Percentiles rank a stretch among this genome's conserved stretches.
Conservation (phyloP, 2,888 invertebrate genomes). For the Baccha elongata region DNA sequence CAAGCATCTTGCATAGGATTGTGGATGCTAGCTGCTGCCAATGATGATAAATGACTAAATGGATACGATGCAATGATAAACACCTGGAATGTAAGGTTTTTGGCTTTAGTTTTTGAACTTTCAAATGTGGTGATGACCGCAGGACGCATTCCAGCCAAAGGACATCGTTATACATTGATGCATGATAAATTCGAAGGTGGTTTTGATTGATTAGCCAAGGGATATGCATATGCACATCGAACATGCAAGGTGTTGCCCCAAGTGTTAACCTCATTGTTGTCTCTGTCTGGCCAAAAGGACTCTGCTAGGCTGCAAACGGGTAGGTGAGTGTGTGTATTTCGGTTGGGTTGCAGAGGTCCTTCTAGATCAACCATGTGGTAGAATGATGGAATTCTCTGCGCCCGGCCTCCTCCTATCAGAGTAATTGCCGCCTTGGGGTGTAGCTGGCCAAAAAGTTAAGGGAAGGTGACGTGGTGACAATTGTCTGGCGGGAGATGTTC, state of each 20-base stretch:
- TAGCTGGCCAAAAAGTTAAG: constrained; percentile 76
- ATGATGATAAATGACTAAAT: constrained; percentile 50
- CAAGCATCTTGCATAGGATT: constrained; percentile 14
- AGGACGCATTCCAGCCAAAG: constrained; percentile 29
- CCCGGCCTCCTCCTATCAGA: constrained; percentile 75
- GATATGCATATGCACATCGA: neutral
- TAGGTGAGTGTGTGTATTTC: constrained; percentile 6
- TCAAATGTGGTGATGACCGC: constrained; percentile 30
- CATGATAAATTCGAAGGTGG: constrained; percentile 32
- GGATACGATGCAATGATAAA: constrained; percentile 6
- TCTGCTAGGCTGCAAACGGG: constrained; percentile 34
- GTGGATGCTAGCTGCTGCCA: constrained; percentile 11
- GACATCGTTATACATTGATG: constrained; percentile 37
- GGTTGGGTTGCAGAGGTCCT: constrained; percentile 29
- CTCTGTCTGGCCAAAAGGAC: constrained; percentile 20
- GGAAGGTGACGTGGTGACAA: constrained; percentile 77
- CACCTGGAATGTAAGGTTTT: constrained; percentile 25
- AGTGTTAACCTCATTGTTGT: constrained; percentile 52
- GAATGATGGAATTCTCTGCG: constrained; percentile 67
- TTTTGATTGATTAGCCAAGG: constrained; percentile 65
- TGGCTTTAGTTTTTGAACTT: neutral
- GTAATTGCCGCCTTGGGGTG: constrained; percentile 76
- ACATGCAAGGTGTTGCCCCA: constrained; percentile 1
- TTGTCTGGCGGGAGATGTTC: constrained; percentile 75
- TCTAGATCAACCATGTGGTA: constrained; percentile 67